Evolutionary conservation across 2,888 invertebrate species (phyloP), one percentile per base, ranked within the genome.

Genomic region (Drosophila niveifrons): DNA sequence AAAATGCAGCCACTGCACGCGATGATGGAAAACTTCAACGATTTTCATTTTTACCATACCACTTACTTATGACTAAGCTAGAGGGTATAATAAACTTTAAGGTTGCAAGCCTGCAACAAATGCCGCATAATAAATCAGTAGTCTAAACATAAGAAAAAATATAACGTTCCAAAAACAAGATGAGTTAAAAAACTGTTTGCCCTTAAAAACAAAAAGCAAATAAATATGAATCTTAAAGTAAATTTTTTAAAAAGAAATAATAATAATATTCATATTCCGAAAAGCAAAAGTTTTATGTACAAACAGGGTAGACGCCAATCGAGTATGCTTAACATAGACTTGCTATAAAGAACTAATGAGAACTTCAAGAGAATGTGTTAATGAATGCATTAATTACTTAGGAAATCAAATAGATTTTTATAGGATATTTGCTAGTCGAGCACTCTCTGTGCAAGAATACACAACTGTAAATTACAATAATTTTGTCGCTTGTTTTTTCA

Each of bases 1-100:
- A 87, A 89, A 88, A 89, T 78, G 82, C 86, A 77, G 52, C 62
- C 72, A 61, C 61, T 73, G 84, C 88, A 88, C 88, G 88, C 88
- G 88, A 88, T 89, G 77, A 81, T 85, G 76, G 66, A 88, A 78
- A 85, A 76, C 82, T 68, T 76, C 58, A 82, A 64, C 80, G 76
- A 74, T 77, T 87, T 83, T 67, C 76, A 75, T 75, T 75, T 63
- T 50, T n/a, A 23, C 23, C 15, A 64, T 64, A 18, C 36, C 47
- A 51, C 53, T 3, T 59, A 55, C 4, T 17, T 51, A 65, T 43
- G 23, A n/a, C 13, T 28, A 1, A 11, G 13, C 9, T n/a, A 36
- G 11, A 8, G 41, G 28, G 34, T 29, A 11, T 39, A 8, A 17
- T 8, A 7, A 18, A 39, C 13, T 18, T n/a, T 1, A 17, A 2